Evolutionary conservation across 2,888 invertebrate species (phyloP).

Genomic region (Aphodius granarius): DNA sequence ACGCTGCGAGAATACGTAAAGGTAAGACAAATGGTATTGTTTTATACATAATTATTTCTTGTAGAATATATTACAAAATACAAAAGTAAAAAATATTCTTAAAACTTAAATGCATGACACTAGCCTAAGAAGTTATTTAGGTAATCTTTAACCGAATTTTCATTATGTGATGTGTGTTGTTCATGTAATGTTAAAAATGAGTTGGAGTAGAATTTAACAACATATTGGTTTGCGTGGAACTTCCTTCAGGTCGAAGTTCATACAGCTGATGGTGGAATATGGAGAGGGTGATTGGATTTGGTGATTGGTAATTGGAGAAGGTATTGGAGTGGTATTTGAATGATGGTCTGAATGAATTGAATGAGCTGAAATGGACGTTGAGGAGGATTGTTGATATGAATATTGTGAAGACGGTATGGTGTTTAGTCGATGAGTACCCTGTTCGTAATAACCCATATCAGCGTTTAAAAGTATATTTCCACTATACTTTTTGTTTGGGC

Average conservation of each 20-base stretch:
- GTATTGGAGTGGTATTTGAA: not conserved
- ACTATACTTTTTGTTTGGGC: not conserved
- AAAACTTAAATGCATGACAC: not conserved
- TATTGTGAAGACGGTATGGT: not conserved
- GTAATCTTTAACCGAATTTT: not conserved
- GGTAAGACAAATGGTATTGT: not conserved
- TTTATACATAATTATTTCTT: not conserved
- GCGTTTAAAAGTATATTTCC: not conserved
- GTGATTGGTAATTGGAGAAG: not conserved
- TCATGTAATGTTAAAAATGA: not conserved
- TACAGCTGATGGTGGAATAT: not conserved
- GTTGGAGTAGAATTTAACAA: too few species aligned
- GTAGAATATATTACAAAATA: not conserved
- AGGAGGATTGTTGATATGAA: not conserved
- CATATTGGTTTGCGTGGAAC: not conserved
- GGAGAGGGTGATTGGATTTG: not conserved
- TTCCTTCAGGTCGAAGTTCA: not conserved
- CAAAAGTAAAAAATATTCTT: not conserved
- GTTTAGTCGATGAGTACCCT: not conserved
- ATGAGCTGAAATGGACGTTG: not conserved
- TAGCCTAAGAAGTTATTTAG: not conserved
- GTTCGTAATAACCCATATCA: slow-evolving; percentile 6
- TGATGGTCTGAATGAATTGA: not conserved
- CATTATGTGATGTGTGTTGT: not conserved
- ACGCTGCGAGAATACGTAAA: not conserved